phyloP scores from a whole-genome alignment of 2,888 invertebrate species.

The Heteromurus nitidus region DNA sequence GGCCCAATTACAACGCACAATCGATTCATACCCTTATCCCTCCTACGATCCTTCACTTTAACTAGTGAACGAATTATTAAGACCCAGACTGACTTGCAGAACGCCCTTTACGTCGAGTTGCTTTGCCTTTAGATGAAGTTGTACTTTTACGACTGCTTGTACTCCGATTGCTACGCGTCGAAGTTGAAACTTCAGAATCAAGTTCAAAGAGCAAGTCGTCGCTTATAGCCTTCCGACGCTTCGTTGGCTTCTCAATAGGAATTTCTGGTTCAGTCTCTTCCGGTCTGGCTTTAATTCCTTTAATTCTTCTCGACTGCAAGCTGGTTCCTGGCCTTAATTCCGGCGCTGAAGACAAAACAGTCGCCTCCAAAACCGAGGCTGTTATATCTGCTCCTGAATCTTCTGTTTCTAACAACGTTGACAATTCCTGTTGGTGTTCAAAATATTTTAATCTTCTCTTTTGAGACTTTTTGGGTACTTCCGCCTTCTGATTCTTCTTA shows the following conservation, averaged over 20 bases:
- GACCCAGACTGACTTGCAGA: neutral
- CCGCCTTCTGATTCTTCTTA: neutral
- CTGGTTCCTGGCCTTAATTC: no score
- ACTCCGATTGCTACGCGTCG: conserved; percentile 38
- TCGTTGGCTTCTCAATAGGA: conserved; percentile 39
- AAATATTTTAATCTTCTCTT: conserved; percentile 51
- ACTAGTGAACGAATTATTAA: neutral
- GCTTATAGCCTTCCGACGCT: conserved; percentile 38
- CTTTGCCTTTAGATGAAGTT: conserved; percentile 31
- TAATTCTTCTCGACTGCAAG: conserved; percentile 22
- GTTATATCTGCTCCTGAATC: conserved; percentile 21
- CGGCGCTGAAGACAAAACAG: conserved; percentile 6
- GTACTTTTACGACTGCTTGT: conserved; percentile 31
- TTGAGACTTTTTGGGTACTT: neutral
- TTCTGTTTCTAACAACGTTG: conserved; percentile 68
- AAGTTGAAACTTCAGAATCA: conserved; percentile 12
- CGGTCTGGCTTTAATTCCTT: conserved; percentile 30
- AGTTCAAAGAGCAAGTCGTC: conserved; percentile 18
- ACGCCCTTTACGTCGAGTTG: conserved; percentile 14
- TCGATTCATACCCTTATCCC: no score
- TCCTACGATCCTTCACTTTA: no score
- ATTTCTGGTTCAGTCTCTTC: conserved; percentile 5
- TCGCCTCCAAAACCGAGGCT: conserved; percentile 42
- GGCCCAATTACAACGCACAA: no score
- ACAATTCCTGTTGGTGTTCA: conserved; percentile 62